Conservation (phyloP, 2,888 invertebrate genomes). For the Zele albiditarsus region DNA sequence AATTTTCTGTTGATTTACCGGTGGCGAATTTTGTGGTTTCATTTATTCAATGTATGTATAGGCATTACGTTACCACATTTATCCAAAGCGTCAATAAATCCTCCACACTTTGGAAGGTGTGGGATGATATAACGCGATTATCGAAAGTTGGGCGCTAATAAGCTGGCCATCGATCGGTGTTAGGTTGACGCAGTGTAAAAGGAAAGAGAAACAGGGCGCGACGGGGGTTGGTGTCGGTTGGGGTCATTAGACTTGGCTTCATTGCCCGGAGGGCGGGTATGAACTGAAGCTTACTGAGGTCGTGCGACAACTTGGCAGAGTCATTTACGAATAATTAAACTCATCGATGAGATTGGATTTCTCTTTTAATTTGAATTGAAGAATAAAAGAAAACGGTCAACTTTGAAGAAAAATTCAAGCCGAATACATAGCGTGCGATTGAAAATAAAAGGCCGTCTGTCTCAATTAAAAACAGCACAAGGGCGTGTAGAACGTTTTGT, state of each 20-base stretch:
- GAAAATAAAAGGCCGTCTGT: no score
- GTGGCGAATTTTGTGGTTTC: background rate
- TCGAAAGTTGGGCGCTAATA: slow-evolving; percentile 63
- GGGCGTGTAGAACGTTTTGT: no score
- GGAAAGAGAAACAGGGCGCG: slow-evolving; percentile 11
- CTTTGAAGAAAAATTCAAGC: no score
- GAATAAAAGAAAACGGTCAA: background rate
- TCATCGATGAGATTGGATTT: slow-evolving; percentile 25
- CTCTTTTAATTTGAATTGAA: background rate
- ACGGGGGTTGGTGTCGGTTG: slow-evolving; percentile 21
- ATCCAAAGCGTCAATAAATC: slow-evolving; percentile 36
- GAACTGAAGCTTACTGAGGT: slow-evolving; percentile 9
- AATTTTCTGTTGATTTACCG: background rate
- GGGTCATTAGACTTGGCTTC: slow-evolving; percentile 39
- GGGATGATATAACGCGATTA: slow-evolving; percentile 61
- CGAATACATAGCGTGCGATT: no score
- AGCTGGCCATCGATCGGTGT: slow-evolving; percentile 61
- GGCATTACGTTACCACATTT: slow-evolving; percentile 28
- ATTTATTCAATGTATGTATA: background rate
- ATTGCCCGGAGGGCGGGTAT: background rate
- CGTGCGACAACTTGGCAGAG: slow-evolving; percentile 27
- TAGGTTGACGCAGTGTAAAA: slow-evolving; percentile 42
- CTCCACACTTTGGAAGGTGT: slow-evolving; percentile 30
- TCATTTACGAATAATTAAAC: slow-evolving; percentile 37
- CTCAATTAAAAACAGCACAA: no score